These are phyloP conservation scores for Macrophya alboannulata DNA, from an alignment of 2,888 invertebrate species.

Conservation along the genomic window DNA sequence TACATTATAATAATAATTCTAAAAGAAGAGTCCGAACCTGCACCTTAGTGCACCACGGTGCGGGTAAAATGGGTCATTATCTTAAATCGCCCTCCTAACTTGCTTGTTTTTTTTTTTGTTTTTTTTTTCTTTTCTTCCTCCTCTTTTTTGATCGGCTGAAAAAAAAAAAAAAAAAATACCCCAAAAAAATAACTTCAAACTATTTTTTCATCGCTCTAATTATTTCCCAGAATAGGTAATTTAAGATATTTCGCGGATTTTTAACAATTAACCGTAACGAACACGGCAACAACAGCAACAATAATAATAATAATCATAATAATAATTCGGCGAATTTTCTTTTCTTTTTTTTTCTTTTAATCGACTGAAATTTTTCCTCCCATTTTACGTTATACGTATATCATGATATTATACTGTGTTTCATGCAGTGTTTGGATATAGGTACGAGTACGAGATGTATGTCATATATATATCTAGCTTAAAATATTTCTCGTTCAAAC, in stretches of 20 bases:
- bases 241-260: background rate
- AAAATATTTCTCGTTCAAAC: background rate
- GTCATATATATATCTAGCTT: background rate
- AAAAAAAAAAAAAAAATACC: background rate
- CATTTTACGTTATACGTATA: background rate
- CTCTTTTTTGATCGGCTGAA: background rate
- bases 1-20: slow-evolving; percentile 65
- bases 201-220: slow-evolving; percentile 59
- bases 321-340: too few species aligned
- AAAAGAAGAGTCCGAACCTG: slow-evolving; percentile 55
- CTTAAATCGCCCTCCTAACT: slow-evolving; percentile 66
- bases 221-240: slow-evolving; percentile 62
- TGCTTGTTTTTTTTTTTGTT: slow-evolving; percentile 55
- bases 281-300: background rate
- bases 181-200: slow-evolving; percentile 1
- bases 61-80: slow-evolving; percentile 66
- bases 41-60: slow-evolving; percentile 43
- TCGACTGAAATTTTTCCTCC: too few species aligned
- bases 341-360: too few species aligned
- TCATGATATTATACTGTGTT: background rate
- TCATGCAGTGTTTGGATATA: background rate
- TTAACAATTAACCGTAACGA: background rate
- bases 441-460: background rate
- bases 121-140: slow-evolving; percentile 22
- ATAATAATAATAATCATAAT: background rate